phyloP scores from a whole-genome alignment of 2,888 invertebrate species.

The Mellilla xanthometata region DNA sequence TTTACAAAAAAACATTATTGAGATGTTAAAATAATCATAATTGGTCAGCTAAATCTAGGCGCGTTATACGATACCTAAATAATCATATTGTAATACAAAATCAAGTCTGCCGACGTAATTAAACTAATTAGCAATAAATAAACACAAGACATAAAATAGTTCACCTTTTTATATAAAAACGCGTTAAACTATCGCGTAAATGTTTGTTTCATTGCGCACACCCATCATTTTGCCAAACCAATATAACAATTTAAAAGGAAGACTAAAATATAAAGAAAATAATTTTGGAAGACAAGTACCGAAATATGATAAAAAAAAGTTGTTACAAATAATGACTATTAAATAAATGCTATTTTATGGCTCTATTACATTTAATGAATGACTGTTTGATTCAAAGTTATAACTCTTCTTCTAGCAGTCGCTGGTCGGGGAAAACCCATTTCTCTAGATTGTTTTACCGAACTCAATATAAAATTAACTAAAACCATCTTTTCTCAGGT shows the following conservation, averaged over 20 bases:
- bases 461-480: slow-evolving; percentile 26
- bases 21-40: too few relatives aligned
- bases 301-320: slow-evolving; percentile 33
- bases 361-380: background rate
- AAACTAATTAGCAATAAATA: slow-evolving; percentile 37
- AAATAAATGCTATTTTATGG: slow-evolving; percentile 33
- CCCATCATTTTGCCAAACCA: slow-evolving; percentile 27
- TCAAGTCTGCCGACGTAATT: too few relatives aligned
- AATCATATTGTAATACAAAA: too few relatives aligned
- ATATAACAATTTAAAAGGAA: slow-evolving; percentile 41
- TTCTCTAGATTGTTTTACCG: background rate
- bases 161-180: slow-evolving; percentile 66
- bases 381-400: too few relatives aligned
- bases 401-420: too few relatives aligned
- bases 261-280: slow-evolving; percentile 38
- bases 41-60: too few relatives aligned
- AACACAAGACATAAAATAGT: slow-evolving; percentile 75
- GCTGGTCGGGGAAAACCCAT: too few relatives aligned
- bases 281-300: slow-evolving; percentile 58
- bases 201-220: slow-evolving; percentile 54
- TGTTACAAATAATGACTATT: slow-evolving; percentile 30
- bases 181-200: slow-evolving; percentile 60
- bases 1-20: too few relatives aligned
- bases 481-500: slow-evolving; percentile 28
- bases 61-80: too few relatives aligned